phyloP scores from a whole-genome alignment of 2,888 invertebrate species.

The Stenolophus ochropezus region DNA sequence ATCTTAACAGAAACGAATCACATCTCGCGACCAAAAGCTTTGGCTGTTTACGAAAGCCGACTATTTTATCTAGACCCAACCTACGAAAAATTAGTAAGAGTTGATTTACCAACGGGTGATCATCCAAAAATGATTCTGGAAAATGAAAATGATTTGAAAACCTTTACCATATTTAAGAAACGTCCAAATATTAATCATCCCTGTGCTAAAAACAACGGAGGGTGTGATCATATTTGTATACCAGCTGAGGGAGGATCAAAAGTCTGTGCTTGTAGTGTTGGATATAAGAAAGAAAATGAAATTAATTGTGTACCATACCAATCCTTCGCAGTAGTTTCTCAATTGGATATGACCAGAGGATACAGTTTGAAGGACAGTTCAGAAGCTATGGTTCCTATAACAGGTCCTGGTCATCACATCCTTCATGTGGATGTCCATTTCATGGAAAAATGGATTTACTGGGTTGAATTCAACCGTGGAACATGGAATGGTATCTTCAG shows the following conservation, averaged over 20 bases:
- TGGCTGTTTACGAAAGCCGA: constrained; percentile 87
- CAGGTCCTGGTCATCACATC: constrained; percentile 92
- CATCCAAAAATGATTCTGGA: constrained; percentile 85
- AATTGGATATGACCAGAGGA: constrained; percentile 90
- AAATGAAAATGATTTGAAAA: constrained; percentile 91
- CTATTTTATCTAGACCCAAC: constrained; percentile 92
- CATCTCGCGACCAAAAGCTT: constrained; percentile 86
- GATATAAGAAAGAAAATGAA: constrained; percentile 87
- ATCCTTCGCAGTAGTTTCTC: constrained; percentile 94
- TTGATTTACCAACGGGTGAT: constrained; percentile 87
- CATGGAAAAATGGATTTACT: constrained; percentile 95
- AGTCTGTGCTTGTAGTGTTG: constrained; percentile 92
- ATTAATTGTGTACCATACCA: constrained; percentile 87
- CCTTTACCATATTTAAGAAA: constrained; percentile 91
- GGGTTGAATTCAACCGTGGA: constrained; percentile 95
- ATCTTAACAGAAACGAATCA: constrained; percentile 82
- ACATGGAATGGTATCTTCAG: constrained; percentile 95
- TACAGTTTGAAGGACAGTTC: constrained; percentile 89
- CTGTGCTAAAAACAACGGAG: constrained; percentile 90
- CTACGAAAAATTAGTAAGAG: constrained; percentile 91
- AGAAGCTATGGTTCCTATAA: constrained; percentile 96
- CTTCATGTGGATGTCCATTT: constrained; percentile 93
- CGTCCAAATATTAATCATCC: constrained; percentile 88
- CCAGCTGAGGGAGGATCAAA: constrained; percentile 86
- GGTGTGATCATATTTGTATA: constrained; percentile 95